These are phyloP conservation scores for Dascillus cervinus DNA, from an alignment of 2,888 invertebrate genomes.

Conservation along the genomic window DNA sequence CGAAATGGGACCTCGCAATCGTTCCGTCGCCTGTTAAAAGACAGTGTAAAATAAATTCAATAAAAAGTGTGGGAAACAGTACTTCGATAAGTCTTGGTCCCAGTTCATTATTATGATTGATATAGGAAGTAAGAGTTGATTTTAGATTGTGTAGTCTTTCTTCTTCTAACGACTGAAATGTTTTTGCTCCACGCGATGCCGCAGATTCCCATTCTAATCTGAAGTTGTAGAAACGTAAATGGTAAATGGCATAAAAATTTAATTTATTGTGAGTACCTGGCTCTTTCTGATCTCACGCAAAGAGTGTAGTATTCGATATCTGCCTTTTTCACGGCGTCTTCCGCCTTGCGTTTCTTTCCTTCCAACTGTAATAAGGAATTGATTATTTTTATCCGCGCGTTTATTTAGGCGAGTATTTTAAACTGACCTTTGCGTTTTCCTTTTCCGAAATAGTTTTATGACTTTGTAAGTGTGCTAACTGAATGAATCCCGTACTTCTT, in stretches of 20 bases:
- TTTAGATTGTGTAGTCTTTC: conserved; percentile 79
- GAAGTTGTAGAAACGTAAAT: conserved; percentile 7
- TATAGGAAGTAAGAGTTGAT: conserved; percentile 57
- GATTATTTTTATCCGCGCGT: too few relatives aligned
- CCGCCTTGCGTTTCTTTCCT: conserved; percentile 81
- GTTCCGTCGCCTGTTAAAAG: conserved; percentile 56
- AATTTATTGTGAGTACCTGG: conserved; percentile 57
- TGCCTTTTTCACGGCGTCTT: conserved; percentile 83
- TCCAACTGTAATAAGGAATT: conserved; percentile 60
- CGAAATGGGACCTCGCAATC: conserved; percentile 60
- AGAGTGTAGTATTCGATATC: conserved; percentile 91
- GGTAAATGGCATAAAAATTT: neutral
- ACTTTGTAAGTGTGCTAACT: conserved; percentile 36
- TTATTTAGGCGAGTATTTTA: neutral
- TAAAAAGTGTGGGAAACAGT: conserved; percentile 14
- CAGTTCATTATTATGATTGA: conserved; percentile 59
- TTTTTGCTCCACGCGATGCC: conserved; percentile 76
- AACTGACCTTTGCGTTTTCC: conserved; percentile 50
- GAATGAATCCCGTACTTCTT: conserved; percentile 40
- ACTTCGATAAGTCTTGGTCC: conserved; percentile 73
- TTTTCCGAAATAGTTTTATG: conserved; percentile 45
- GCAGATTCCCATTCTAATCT: conserved; percentile 90
- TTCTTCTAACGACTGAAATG: conserved; percentile 83
- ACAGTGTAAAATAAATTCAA: neutral
- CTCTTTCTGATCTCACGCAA: conserved; percentile 83